Base-by-base conservation (phyloP, 2,888 invertebrate species). In the Linyphia triangularis region DNA sequence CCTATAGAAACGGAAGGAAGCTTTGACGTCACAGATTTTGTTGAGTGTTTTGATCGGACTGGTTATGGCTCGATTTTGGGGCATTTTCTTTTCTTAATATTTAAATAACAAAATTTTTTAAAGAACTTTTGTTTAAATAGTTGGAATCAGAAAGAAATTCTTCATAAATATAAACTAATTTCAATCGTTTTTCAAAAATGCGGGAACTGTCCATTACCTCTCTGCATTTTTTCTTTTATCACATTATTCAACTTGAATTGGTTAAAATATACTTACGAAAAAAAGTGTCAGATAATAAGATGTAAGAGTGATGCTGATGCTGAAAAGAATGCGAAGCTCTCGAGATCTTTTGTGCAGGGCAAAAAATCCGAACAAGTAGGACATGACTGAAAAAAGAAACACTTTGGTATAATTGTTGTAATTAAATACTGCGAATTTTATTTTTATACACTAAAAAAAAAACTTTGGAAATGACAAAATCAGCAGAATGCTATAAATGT, bases 261-360 rank as follows among this genome's bases (percentile, higher is more conserved):
- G 7, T 16, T 19, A n/a, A 30, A 65, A n/a, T n/a, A n/a, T 86
- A 88, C 88, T 88, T 83, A 88, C 88, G 10, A 88, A 88, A 65
- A 83, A 88, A n/a, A 88, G 24, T 9, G 83, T 24, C 6, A 88
- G 9, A 19, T 88, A 88, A 19, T 83, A 83, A 22, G 88, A 33
- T 6, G 88, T 88, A 9, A 88, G 43, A 1, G 70, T 77, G 19
- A 88, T 43, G 30, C 77, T 59, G 19, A 88, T 83, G 59, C 77
- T 77, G 19, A 88, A 88, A 3, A 88, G 75, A 30, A 88, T 63
- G n/a, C 70, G 19, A 1, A 88, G 28, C 10, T 61, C 67, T 19
- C 63, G 22, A 13, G 69, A 33, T 26, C 30, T 37, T 0, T 63
- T n/a, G 4, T 88, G 77, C 28, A 83, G 19, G 13, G 88, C 88